Percentiles rank a stretch among this genome's conserved stretches.
These are phyloP conservation scores for Miniopterus natalensis DNA, from an alignment of 2,113 vertebrate species.

Conservation along the genomic window DNA sequence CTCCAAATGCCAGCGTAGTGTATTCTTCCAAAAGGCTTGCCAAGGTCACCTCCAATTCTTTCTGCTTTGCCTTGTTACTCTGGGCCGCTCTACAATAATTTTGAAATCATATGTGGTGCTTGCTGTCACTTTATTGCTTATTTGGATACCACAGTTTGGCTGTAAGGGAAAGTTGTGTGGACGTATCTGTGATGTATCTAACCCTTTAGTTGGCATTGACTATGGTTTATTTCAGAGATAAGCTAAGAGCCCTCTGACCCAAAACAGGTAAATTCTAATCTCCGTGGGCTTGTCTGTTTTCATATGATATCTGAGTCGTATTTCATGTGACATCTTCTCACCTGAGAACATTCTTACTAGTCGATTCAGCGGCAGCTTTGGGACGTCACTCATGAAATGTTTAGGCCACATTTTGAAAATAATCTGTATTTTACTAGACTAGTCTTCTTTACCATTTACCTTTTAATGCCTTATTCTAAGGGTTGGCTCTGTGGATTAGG, in stretches of 20 bases:
- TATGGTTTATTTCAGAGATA: neutral
- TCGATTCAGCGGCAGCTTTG: neutral
- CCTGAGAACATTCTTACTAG: neutral
- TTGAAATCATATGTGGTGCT: neutral
- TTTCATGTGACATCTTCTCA: neutral
- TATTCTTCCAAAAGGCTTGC: neutral
- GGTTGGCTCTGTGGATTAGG: neutral
- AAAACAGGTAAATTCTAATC: neutral
- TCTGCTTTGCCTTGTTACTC: conserved; percentile 8
- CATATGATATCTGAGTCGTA: neutral
- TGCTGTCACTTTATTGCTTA: neutral
- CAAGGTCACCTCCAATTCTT: neutral
- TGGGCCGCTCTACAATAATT: neutral
- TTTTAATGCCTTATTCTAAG: neutral
- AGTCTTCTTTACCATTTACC: neutral
- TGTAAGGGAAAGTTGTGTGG: neutral
- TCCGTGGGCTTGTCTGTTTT: neutral
- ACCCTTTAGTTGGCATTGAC: neutral
- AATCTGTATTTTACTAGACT: neutral
- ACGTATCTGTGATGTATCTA: neutral
- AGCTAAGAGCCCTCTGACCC: neutral
- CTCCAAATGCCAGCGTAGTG: conserved; percentile 10
- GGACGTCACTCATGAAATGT: neutral
- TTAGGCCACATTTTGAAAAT: neutral
- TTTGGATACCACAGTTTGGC: neutral